Evolutionary conservation across 64 coral and sea anemone genomes (phyloP).

Genomic region (Astreopora myriophthalma): DNA sequence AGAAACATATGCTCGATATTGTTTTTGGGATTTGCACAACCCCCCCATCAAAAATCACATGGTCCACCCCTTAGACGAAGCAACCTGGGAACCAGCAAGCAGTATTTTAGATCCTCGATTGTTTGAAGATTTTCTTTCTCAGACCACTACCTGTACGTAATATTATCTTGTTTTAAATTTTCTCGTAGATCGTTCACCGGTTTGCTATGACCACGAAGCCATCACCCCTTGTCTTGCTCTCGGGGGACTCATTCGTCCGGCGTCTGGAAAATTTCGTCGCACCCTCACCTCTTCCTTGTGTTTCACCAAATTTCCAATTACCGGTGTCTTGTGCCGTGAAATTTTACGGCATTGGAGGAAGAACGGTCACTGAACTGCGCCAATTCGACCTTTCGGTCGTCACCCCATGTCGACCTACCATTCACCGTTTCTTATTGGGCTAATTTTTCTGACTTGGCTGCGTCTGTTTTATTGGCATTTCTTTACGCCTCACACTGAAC

Average conservation of each 20-base stretch:
- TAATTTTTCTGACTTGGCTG: too few relatives aligned
- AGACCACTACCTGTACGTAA: neutral
- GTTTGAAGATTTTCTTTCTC: neutral
- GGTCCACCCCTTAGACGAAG: neutral
- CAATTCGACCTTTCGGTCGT: too few relatives aligned
- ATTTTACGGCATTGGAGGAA: too few relatives aligned
- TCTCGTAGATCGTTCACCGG: neutral
- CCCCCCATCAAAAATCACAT: too few relatives aligned
- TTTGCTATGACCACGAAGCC: neutral
- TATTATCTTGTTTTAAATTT: neutral
- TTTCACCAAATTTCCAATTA: too few relatives aligned
- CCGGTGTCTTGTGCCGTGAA: neutral
- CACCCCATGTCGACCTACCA: too few relatives aligned
- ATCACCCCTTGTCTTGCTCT: neutral
- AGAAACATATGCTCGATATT: too few relatives aligned
- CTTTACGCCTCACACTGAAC: too few relatives aligned
- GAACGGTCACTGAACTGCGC: too few relatives aligned
- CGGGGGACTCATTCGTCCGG: neutral
- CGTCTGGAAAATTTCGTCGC: neutral
- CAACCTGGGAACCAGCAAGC: slow-evolving; percentile 45
- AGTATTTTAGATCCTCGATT: slow-evolving; percentile 34
- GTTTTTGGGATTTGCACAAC: too few relatives aligned
- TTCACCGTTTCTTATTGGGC: too few relatives aligned
- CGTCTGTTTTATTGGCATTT: too few relatives aligned
- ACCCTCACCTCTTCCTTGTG: neutral